Conservation (phyloP, 2,888 invertebrate species). For the Mamestra brassicae region DNA sequence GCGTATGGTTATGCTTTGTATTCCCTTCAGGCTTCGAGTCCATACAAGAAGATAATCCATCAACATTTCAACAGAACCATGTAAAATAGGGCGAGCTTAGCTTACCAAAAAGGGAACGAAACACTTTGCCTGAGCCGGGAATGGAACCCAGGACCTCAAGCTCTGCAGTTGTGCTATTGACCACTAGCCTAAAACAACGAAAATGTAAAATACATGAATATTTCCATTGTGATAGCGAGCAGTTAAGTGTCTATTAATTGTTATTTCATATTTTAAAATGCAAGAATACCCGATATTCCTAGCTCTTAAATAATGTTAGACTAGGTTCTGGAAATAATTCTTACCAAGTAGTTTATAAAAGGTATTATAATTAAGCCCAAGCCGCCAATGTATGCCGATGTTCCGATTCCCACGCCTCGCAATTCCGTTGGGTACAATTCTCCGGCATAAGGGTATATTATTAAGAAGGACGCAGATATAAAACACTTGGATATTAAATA, state of each 20-base stretch:
- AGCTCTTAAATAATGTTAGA: constrained; percentile 14
- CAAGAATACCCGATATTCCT: neutral
- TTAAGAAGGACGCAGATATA: constrained; percentile 97
- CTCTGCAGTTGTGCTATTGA: neutral
- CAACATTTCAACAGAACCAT: neutral
- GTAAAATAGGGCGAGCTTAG: neutral
- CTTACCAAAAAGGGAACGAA: neutral
- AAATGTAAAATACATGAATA: neutral
- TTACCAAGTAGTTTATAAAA: constrained; percentile 97
- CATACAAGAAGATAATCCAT: neutral
- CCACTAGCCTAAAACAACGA: neutral
- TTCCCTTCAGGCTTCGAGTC: too few relatives aligned
- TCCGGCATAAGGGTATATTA: constrained; percentile 98
- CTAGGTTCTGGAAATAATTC: constrained; percentile 64
- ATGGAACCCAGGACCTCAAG: too few relatives aligned
- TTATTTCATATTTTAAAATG: neutral
- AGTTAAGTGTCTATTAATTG: neutral
- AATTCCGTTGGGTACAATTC: constrained; percentile 97
- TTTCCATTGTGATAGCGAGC: constrained; percentile 22
- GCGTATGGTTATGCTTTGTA: too few relatives aligned
- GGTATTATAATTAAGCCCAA: constrained; percentile 97
- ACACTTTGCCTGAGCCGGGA: neutral
- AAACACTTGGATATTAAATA: constrained; percentile 96
- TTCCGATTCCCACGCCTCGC: constrained; percentile 97
- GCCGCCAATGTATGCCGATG: constrained; percentile 97